Conservation (phyloP, 1,140 invertebrate species). For the Periplaneta americana region DNA sequence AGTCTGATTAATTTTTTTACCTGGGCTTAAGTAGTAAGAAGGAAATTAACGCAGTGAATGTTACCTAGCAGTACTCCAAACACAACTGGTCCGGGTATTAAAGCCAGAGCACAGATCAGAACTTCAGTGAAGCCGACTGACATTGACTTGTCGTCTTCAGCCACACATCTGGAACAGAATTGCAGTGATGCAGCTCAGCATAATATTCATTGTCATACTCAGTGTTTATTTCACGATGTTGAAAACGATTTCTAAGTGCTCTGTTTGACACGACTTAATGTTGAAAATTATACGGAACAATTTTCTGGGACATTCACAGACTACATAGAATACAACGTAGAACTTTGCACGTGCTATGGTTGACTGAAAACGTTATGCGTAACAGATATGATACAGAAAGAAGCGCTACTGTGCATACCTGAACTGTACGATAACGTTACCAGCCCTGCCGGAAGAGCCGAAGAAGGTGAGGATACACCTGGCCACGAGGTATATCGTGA, state of each 20-base stretch:
- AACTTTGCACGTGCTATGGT: no score
- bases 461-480: conserved; percentile 25
- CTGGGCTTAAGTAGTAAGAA: no score
- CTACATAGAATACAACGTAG: no score
- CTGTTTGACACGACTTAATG: no score
- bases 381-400: background rate
- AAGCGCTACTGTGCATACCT: conserved; percentile 23
- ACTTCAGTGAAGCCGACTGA: conserved; percentile 33
- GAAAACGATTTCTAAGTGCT: no score
- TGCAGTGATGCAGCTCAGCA: background rate
- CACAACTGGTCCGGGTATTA: conserved; percentile 34
- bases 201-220: no score
- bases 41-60: no score
- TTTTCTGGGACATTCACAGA: no score
- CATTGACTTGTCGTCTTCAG: conserved; percentile 33
- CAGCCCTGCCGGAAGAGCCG: conserved; percentile 26
- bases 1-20: no score
- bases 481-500: conserved; percentile 25
- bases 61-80: conserved; percentile 26
- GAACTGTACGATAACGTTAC: conserved; percentile 29
- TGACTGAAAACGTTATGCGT: no score
- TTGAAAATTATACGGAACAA: no score
- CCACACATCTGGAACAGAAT: conserved; percentile 31
- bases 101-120: conserved; percentile 28
- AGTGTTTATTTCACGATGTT: no score